phyloP scores from a whole-genome alignment of 2,113 vertebrate species.

The Odocoileus hemionus region DNA sequence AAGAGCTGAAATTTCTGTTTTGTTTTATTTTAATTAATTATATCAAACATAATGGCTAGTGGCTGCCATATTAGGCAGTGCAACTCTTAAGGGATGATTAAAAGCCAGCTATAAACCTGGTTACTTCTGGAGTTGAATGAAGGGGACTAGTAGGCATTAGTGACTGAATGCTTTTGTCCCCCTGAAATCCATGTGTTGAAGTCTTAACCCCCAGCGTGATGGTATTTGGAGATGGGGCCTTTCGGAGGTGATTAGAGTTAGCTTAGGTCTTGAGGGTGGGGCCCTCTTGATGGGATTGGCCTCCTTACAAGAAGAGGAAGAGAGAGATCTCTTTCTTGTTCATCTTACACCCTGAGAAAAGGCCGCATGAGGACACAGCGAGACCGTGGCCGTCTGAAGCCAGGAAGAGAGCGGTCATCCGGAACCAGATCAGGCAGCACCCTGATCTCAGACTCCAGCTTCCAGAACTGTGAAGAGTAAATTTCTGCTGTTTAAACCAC shows the following conservation, averaged over 20 bases:
- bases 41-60: too few species aligned
- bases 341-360: background rate
- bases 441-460: background rate
- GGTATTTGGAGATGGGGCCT: background rate
- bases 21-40: background rate
- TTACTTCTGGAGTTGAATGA: background rate
- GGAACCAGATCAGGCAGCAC: background rate
- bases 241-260: background rate
- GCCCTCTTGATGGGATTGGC: background rate
- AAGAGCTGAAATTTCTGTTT: background rate
- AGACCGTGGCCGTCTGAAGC: background rate
- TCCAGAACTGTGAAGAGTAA: background rate
- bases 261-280: background rate
- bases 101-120: background rate
- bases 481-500: background rate
- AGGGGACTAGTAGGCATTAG: fast-evolving
- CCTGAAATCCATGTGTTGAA: background rate
- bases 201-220: background rate
- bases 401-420: background rate
- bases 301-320: background rate
- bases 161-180: background rate
- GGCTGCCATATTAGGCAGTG: too few species aligned
- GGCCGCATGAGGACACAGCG: fast-evolving
- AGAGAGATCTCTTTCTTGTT: background rate
- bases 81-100: background rate